Percentiles rank a stretch among this genome's conserved stretches.
phyloP scores from a whole-genome alignment of 2,888 invertebrate species.

The Microplitis deprimator region DNA sequence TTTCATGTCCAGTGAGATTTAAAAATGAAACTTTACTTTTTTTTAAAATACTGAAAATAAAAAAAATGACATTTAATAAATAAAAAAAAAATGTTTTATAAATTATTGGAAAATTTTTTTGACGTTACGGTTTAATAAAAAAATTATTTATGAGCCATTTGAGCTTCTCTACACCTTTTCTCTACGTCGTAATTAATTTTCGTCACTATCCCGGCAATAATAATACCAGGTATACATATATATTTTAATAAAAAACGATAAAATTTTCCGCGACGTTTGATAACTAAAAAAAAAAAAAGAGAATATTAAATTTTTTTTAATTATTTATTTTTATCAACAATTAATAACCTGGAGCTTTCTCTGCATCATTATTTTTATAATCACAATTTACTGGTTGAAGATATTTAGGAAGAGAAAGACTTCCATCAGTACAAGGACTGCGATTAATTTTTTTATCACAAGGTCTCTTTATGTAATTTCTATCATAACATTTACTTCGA shows the following conservation, averaged over 20 bases:
- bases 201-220: background rate
- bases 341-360: background rate
- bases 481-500: background rate
- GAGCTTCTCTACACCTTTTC: background rate
- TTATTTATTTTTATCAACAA: background rate
- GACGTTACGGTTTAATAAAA: background rate
- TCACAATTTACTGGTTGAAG: background rate
- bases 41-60: too few relatives aligned
- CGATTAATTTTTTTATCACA: background rate
- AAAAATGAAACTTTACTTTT: background rate
- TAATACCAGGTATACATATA: background rate
- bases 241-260: background rate
- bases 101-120: background rate
- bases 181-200: background rate
- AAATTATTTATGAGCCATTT: background rate
- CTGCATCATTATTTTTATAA: background rate
- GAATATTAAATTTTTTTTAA: background rate
- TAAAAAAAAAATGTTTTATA: too few relatives aligned
- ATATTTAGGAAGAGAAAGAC: background rate
- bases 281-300: background rate
- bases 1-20: background rate
- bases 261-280: background rate
- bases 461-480: background rate
- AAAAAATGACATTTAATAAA: too few relatives aligned
- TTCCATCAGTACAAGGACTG: background rate